A percentile compares a stretch with the other conserved stretches of the same genome.
These are phyloP conservation scores for Nemotelus nigrinus DNA, from an alignment of 2,888 invertebrate species.

Conservation along the genomic window DNA sequence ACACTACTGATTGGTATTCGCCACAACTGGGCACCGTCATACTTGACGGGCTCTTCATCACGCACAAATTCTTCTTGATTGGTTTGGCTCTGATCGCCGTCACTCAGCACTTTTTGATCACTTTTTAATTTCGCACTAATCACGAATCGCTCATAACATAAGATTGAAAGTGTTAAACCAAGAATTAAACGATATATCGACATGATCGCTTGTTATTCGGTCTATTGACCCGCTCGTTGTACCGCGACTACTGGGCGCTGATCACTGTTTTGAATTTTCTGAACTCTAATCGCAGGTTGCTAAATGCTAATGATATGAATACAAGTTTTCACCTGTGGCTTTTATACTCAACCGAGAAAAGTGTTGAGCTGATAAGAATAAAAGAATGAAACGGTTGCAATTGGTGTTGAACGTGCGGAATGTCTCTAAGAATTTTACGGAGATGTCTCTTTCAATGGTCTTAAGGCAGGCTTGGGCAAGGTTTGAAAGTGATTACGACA, in stretches of 20 bases:
- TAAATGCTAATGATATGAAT: conserved; percentile 45
- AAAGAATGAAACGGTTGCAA: conserved; percentile 11
- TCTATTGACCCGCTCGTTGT: not conserved
- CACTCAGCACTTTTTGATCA: not conserved
- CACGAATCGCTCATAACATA: not conserved
- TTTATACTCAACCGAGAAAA: conserved; percentile 44
- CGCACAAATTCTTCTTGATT: conserved; percentile 23
- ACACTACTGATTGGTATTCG: conserved; percentile 70
- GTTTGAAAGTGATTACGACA: no score
- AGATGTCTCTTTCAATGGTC: not conserved
- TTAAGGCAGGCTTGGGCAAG: not conserved
- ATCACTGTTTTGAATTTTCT: conserved; percentile 31
- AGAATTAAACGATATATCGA: not conserved
- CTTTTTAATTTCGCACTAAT: not conserved
- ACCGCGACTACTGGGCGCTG: not conserved
- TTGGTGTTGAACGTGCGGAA: not conserved
- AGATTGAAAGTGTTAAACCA: conserved; percentile 1
- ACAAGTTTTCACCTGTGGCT: conserved; percentile 41
- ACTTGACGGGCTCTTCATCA: conserved; percentile 66
- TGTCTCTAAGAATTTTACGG: not conserved
- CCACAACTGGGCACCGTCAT: conserved; percentile 82
- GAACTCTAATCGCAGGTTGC: conserved; percentile 27
- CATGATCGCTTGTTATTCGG: conserved; percentile 1
- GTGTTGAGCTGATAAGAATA: conserved; percentile 33
- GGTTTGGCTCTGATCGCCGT: not conserved